A percentile compares a stretch with the other conserved stretches of the same genome.
Evolutionary conservation across 2,797 vertebrate genomes (phyloP).

Genomic region (Dromococcyx pavoninus): DNA sequence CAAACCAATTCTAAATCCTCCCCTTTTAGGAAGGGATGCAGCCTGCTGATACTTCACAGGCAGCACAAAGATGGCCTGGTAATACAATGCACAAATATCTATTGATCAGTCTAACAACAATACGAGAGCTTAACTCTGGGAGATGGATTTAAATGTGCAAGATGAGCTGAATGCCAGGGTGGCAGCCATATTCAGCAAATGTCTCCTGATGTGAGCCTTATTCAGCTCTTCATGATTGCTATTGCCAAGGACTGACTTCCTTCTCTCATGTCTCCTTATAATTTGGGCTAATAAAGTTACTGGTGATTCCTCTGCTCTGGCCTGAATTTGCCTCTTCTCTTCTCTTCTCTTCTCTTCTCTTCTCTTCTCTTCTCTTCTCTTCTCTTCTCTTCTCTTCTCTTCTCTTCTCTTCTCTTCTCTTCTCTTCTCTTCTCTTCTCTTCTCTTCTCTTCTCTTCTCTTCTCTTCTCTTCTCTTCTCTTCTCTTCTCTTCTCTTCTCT

Average conservation of each 20-base stretch:
- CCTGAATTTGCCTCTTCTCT: background rate
- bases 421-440: background rate
- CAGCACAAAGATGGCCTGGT: background rate
- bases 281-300: background rate
- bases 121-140: background rate
- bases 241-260: background rate
- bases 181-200: background rate
- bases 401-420: background rate
- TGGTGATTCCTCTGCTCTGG: background rate
- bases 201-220: background rate
- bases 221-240: background rate
- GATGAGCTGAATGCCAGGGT: background rate
- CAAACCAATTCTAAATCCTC: constrained; percentile 10
- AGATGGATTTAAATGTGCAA: background rate
- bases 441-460: background rate
- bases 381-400: background rate
- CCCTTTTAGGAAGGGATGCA: background rate
- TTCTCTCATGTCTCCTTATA: background rate
- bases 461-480: background rate
- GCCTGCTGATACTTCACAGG: background rate
- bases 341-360: background rate
- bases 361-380: background rate
- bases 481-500: background rate
- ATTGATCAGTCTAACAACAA: constrained; percentile 15
- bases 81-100: constrained; percentile 1